Base-by-base conservation (phyloP, 2,888 invertebrate species). In the Brenthis ino region DNA sequence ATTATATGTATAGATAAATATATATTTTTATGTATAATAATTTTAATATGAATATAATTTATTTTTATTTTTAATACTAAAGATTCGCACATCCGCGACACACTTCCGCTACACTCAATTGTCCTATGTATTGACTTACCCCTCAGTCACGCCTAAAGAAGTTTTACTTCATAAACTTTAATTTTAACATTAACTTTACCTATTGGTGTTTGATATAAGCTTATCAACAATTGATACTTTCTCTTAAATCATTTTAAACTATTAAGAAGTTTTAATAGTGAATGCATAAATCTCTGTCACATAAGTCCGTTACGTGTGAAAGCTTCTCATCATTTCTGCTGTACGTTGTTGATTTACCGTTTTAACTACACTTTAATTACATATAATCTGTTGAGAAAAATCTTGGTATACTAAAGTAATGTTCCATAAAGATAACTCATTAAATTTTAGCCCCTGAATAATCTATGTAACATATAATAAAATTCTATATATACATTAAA, bases 271-370 rank as follows among this genome's bases (percentile, higher is more conserved):
- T n/a, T 58, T 50, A 47, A 28, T 60, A 60, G 60, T 48, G 50
- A 50, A 50, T 60, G 48, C 58, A 54, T 66, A 66, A 58, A 66
- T 66, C 65, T 58, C 14, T 53, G 47, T 53, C 51, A 43, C 24
- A 58, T 33, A 16, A 53, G n/a, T 43, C 57, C 28, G 65, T 54
- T 54, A 54, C 37, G 56, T 37, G 57, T 50, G 57, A 58, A 60
- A 28, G 51, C 37, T 53, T 54, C 54, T 50, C 53, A 58, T 54
- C 53, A 13, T 47, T 11, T 43, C 37, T 47, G 43, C 47, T 24
- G 11, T 37, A 50, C 51, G 43, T 43, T 53, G 43, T 57, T 28
- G 13, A 33, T 66, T 58, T 58, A 66, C 65, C 65, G 65, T 66
- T 58, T 53, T 53, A 66, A 66, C 43, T 50, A 47, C 28, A 43